Evolutionary conservation across 2,113 vertebrate genomes (phyloP).

Genomic region (Alosa alosa): DNA sequence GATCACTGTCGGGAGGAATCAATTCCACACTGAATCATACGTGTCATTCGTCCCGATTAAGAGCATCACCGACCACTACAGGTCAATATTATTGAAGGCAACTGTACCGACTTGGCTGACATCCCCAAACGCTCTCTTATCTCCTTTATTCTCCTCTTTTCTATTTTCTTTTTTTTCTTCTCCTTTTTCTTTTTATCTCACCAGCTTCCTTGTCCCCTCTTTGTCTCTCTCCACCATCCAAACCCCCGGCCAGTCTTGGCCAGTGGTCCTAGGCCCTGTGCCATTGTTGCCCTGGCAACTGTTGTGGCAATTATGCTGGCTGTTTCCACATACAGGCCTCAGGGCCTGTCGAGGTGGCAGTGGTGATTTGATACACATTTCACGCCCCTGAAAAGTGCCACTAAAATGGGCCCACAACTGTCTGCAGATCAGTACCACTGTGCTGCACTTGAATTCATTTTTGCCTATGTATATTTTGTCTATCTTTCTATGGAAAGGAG

Average conservation of each 20-base stretch:
- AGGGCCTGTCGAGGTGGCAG: too few relatives aligned
- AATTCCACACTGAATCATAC: slow-evolving; percentile 11
- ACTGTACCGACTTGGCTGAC: not conserved
- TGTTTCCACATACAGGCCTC: too few relatives aligned
- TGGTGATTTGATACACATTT: too few relatives aligned
- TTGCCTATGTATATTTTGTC: not conserved
- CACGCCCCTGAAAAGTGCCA: too few relatives aligned
- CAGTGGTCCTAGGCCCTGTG: not conserved
- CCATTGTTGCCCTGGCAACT: not conserved
- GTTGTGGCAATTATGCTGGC: not conserved
- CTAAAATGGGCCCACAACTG: too few relatives aligned
- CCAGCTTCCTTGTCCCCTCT: not conserved
- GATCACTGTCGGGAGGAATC: not conserved
- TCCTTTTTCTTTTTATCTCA: not conserved
- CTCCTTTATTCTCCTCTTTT: not conserved
- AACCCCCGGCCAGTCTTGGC: not conserved
- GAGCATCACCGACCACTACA: not conserved
- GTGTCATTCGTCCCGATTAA: not conserved
- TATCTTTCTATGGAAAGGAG: not conserved
- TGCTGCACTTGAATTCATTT: not conserved
- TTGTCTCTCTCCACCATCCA: not conserved
- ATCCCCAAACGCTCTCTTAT: not conserved
- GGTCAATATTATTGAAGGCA: slow-evolving; percentile 2
- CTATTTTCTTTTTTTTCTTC: not conserved
- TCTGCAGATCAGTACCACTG: not conserved